phyloP scores from a whole-genome alignment of 2,113 vertebrate species.

The Martes martes region DNA sequence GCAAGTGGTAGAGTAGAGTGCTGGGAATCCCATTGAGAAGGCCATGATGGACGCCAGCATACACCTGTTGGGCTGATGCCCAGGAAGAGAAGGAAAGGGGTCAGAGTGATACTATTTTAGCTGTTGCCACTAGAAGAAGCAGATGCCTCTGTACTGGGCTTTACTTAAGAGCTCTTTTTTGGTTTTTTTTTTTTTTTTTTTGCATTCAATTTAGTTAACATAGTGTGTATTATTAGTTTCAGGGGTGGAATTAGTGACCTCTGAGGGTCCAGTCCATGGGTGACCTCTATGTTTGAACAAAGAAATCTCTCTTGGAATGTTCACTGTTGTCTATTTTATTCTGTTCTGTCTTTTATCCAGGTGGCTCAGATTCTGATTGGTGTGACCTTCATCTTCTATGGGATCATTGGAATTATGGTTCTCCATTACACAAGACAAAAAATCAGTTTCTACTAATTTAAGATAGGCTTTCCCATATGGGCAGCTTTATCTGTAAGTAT shows the following conservation, averaged over 20 bases:
- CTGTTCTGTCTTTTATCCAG: not conserved
- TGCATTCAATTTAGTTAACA: not conserved
- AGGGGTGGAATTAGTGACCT: not conserved
- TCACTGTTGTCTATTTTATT: not conserved
- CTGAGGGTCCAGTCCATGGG: not conserved
- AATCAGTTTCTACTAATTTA: not conserved
- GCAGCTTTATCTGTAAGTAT: not conserved
- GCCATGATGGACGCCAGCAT: not conserved
- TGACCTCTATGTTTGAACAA: not conserved
- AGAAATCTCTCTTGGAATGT: not conserved
- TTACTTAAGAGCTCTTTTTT: not conserved
- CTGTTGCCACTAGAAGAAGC: not conserved
- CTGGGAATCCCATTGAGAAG: not conserved
- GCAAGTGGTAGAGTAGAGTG: not conserved
- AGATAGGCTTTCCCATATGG: not conserved
- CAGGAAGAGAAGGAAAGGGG: not conserved
- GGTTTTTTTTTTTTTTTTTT: not conserved
- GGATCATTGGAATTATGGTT: not conserved
- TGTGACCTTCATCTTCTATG: not conserved
- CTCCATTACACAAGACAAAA: not conserved
- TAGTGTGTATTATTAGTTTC: not conserved
- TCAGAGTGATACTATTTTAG: not conserved
- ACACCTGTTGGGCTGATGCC: not conserved
- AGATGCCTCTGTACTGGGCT: not conserved
- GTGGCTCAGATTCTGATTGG: not conserved